phyloP scores from a whole-genome alignment of 1,140 invertebrate genomes.

The Magallana angulata region DNA sequence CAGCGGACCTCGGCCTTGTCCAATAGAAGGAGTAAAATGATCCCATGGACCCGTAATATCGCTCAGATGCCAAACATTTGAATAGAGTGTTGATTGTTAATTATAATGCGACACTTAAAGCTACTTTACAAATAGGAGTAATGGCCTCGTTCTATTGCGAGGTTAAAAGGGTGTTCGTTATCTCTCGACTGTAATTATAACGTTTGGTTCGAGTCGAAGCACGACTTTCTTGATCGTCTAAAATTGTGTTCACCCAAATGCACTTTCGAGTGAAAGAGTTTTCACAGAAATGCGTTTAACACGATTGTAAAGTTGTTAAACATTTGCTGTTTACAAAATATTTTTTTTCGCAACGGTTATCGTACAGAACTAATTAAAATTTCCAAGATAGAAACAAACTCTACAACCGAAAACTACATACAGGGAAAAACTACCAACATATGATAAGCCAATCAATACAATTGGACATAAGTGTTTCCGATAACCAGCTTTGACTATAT shows the following conservation, averaged over 20 bases:
- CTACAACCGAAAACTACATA: too few relatives aligned
- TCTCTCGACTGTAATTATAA: background rate
- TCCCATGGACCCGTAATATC: background rate
- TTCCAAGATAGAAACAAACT: too few relatives aligned
- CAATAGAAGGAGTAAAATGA: background rate
- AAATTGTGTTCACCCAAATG: background rate
- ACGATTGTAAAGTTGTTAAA: too few relatives aligned
- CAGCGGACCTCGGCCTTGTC: background rate
- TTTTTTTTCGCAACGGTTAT: too few relatives aligned
- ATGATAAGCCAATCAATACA: too few relatives aligned
- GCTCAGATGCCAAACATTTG: background rate
- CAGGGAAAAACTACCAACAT: too few relatives aligned
- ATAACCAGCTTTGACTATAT: too few relatives aligned
- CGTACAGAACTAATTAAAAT: too few relatives aligned
- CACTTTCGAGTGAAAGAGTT: background rate
- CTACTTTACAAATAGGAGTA: background rate
- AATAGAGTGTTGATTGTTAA: constrained; percentile 27
- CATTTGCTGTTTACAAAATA: too few relatives aligned
- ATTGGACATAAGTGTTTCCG: too few relatives aligned
- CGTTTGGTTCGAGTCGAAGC: background rate
- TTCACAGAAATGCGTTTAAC: too few relatives aligned
- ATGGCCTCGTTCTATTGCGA: background rate
- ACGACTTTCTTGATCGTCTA: background rate
- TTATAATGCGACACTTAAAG: constrained; percentile 1
- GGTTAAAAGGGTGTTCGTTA: background rate